Evolutionary conservation across 2,113 vertebrate genomes (phyloP), one percentile per base, ranked within the genome.

Genomic region (Onychostruthus taczanowskii): DNA sequence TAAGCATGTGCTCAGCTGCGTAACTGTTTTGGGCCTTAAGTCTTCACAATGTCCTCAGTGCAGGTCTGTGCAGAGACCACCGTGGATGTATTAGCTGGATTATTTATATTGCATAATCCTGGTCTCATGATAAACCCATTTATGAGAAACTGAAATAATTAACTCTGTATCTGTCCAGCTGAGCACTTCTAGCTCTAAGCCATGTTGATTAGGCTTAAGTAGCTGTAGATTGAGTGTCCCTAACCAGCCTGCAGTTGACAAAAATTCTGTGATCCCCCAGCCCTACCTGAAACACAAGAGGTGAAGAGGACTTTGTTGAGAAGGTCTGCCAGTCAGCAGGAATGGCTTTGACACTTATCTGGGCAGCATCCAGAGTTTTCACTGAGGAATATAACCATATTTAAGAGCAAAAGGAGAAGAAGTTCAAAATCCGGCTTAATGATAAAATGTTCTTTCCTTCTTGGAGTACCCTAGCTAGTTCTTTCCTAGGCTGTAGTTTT

Each of bases 81-180:
- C 0, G 2, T 11, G 16, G 16, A 58, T 17, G 2, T 58, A n/a
- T 0, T 3, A 41, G 14, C 23, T 76, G n/a, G 11, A 58, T 80
- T 44, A 28, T 9, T 15, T 53, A 7, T 27, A 26, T 17, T 31
- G 22, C 15, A 30, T 21, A 16, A 4, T 27, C 16, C 4, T 3
- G 3, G 21, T 52, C 21, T 43, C 7, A 20, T 22, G 23, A 31
- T 33, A 66, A 69, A 7, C 0, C 2, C 15, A 28, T 41, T n/a
- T 24, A 30, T 30, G 3, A 46, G 22, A 69, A 85, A 46, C 16
- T 28, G 23, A 69, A 58, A 59, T 33, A 59, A 52, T 43, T 55
- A 74, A 50, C 16, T 56, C 33, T 46, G 10, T 37, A 4, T 56
- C 20, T 78, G 23, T 31, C 41, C 19, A 5, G 6, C 27, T 70